Base-by-base conservation (phyloP, 2,888 invertebrate genomes). In the Hemaris fuciformis region DNA sequence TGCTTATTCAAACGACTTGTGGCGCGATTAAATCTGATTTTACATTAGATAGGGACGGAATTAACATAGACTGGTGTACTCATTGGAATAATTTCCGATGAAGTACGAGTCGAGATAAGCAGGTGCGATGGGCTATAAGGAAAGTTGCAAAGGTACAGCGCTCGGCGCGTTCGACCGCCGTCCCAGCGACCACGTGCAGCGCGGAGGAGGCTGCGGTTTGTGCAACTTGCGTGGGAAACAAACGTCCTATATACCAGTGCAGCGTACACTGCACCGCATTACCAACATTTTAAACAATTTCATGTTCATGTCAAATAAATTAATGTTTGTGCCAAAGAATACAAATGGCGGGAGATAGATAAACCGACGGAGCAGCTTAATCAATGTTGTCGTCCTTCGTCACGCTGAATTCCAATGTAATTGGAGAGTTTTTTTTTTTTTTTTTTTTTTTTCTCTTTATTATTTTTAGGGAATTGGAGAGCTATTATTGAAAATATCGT, bases 171-270 rank as follows among this genome's bases (percentile, higher is more conserved):
- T 60, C 66, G 66, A 68, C 64, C 67, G 69, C 68, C 70, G 70
- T 66, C 73, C 71, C 63, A 73, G 69, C 71, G 74, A 75, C 75
- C 78, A 75, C 75, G 71, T 69, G 67, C 65, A 70, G 64, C 72
- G 80, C 75, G 81, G 75, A 77, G 84, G 80, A 79, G 79, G 77
- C 71, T 81, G 83, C 72, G 79, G 81, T 81, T 76, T 71, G 70
- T 73, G 77, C 79, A 81, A 85, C 80, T 74, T 75, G 87, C 85
- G 86, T 86, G 85, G 85, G 87, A 86, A 84, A 74, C 74, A 38
- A 48, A 53, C 76, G 80, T 76, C 80, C 83, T 80, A 80, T 79
- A 80, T 76, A 77, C 71, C 66, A 76, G 71, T 69, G 70, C 73
- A 72, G 64, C 62, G 62, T 66, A 62, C 64, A 64, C 65, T 75